Conservation (phyloP, 2,113 vertebrate species). For the Rhinopithecus roxellana region DNA sequence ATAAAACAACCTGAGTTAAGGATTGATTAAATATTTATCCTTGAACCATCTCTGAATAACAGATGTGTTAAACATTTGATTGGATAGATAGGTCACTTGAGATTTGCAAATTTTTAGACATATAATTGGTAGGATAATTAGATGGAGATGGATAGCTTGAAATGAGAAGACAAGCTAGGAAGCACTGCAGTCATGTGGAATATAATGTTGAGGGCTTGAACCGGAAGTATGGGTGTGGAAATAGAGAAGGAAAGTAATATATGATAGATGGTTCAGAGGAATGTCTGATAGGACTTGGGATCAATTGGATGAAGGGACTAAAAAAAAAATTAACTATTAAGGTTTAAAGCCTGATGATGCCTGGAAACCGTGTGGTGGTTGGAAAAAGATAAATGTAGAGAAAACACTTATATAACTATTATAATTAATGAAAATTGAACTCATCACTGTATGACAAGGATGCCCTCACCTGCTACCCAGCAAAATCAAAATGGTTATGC, state of each 20-base stretch:
- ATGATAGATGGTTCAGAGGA: neutral
- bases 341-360: neutral
- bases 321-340: neutral
- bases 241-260: neutral
- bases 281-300: neutral
- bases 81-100: neutral
- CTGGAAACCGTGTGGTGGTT: neutral
- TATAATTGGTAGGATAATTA: neutral
- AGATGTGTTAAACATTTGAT: neutral
- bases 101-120: neutral
- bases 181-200: neutral
- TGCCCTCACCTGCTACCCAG: neutral
- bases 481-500: neutral
- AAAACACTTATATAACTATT: neutral
- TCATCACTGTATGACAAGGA: neutral
- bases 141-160: neutral
- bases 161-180: neutral
- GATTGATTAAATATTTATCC: neutral
- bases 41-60: neutral
- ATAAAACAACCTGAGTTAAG: neutral
- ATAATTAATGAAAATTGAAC: neutral
- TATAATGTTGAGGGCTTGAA: neutral
- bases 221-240: neutral
- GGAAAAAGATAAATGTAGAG: neutral
- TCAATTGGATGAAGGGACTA: neutral